Evolutionary conservation across 2,888 invertebrate species (phyloP), one percentile per base, ranked within the genome.

Genomic region (Chouioia cunea): DNA sequence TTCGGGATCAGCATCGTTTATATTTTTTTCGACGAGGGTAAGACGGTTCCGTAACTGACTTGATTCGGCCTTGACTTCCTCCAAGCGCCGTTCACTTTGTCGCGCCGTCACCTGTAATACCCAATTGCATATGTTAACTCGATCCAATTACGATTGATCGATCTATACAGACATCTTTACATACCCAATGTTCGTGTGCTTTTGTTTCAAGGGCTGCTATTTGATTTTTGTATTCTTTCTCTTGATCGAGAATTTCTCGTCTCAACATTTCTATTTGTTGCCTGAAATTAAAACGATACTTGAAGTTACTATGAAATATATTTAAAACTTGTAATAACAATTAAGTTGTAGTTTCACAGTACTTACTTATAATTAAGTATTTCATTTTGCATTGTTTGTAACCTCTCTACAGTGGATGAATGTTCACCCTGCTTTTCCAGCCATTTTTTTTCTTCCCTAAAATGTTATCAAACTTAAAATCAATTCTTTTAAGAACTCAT

Each of bases 231-330:
- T 89, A 86, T 75, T 89, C 88, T 73, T 90, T 92, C 83, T 95
- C 93, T 84, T 95, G 95, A 70, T 95, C 94, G n/a, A 94, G 89
- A 73, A 96, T 91, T 87, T 96, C 96, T 66, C 93, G 90, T 69
- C 93, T 93, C 73, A 96, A 84, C 65, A 90, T 88, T 81, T 92
- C 91, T 80, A 90, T 89, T 82, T 90, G 90, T 79, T 90, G 89
- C 74, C 91, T 91, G 79, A 73, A 44, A 20, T 53, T 4, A 50
- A 57, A 53, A 16, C 58, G 16, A 16, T 36, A 6, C 4, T 36
- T 36, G 2, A 10, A 36, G 4, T 36, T 36, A 6, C n/a, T n/a
- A 4, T 10, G 36, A 36, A 36, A 36, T 6, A n/a, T n/a, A n/a
- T n/a, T n/a, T n/a, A n/a, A n/a, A n/a, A 27, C 27, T 27, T 6